phyloP scores from a whole-genome alignment of 2,113 vertebrate genomes.

The Plestiodon gilberti region DNA sequence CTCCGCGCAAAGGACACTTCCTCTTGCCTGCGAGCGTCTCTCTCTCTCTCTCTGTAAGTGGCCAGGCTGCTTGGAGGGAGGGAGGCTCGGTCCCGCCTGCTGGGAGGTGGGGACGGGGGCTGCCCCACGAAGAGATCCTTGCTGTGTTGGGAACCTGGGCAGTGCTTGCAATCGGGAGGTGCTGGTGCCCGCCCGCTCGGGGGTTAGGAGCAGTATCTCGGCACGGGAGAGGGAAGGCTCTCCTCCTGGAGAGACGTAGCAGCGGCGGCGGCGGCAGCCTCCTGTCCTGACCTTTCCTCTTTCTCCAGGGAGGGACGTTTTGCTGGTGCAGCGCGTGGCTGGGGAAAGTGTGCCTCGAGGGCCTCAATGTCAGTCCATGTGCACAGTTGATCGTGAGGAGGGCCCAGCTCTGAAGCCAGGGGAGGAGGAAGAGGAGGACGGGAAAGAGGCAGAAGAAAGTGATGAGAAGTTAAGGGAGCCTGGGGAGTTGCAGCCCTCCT shows the following conservation, averaged over 20 bases:
- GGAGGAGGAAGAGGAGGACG: background rate
- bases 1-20: background rate
- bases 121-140: conserved; percentile 29
- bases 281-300: background rate
- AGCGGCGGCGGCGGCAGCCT: background rate
- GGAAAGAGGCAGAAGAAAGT: conserved; percentile 36
- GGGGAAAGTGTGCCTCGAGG: background rate
- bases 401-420: background rate
- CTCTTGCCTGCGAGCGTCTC: background rate
- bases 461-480: conserved; percentile 62
- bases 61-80: conserved; percentile 18
- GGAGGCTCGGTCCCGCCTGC: conserved; percentile 37
- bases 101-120: conserved; percentile 46
- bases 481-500: conserved; percentile 29
- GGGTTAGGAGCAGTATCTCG: background rate
- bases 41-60: background rate
- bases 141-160: background rate
- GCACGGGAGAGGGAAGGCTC: background rate
- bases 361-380: conserved; percentile 35
- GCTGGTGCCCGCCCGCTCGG: too few relatives aligned
- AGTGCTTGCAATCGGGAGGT: conserved; percentile 29
- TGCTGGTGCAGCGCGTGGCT: background rate
- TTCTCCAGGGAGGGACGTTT: background rate
- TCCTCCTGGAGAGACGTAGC: background rate
- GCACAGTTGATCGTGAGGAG: background rate